Evolutionary conservation across 23 tunicate genomes (phyloP).

Genomic region (Aplidium turbinatum): DNA sequence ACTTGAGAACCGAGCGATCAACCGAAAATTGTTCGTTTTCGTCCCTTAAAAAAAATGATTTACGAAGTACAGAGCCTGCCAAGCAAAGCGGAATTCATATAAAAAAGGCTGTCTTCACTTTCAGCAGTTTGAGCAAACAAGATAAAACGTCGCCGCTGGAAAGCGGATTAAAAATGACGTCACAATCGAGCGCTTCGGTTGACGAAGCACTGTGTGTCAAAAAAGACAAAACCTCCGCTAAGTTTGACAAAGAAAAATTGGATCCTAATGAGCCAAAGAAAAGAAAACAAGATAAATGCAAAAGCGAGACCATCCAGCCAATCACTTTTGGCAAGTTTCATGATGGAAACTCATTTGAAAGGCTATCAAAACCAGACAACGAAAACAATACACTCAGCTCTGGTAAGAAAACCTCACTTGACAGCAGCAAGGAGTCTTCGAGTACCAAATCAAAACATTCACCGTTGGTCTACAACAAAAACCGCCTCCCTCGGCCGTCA

Average conservation of each 20-base stretch:
- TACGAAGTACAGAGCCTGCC: too few species aligned
- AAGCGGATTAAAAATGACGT: constrained; percentile 24
- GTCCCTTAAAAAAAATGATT: too few species aligned
- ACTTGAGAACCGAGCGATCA: too few species aligned
- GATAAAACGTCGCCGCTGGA: background rate
- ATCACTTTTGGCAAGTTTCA: constrained; percentile 33
- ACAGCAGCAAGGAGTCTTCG: background rate
- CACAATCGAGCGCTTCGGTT: constrained; percentile 16
- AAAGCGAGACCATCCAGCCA: background rate
- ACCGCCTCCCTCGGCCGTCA: constrained; percentile 51
- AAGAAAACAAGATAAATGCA: background rate
- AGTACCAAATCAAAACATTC: background rate
- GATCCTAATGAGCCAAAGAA: background rate
- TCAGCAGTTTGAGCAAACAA: constrained; percentile 13
- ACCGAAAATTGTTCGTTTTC: too few species aligned
- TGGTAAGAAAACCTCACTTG: too few species aligned
- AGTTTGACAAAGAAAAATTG: constrained; percentile 14
- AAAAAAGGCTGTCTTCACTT: constrained; percentile 57
- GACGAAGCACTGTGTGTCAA: constrained; percentile 9
- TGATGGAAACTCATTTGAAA: constrained; percentile 49
- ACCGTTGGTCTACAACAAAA: constrained; percentile 32
- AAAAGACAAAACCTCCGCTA: constrained; percentile 19
- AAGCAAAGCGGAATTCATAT: constrained; percentile 38
- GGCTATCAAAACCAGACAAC: constrained; percentile 14
- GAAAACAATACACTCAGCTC: too few species aligned